Conservation (phyloP, 1,140 invertebrate genomes). For the Hetaerina americana region DNA sequence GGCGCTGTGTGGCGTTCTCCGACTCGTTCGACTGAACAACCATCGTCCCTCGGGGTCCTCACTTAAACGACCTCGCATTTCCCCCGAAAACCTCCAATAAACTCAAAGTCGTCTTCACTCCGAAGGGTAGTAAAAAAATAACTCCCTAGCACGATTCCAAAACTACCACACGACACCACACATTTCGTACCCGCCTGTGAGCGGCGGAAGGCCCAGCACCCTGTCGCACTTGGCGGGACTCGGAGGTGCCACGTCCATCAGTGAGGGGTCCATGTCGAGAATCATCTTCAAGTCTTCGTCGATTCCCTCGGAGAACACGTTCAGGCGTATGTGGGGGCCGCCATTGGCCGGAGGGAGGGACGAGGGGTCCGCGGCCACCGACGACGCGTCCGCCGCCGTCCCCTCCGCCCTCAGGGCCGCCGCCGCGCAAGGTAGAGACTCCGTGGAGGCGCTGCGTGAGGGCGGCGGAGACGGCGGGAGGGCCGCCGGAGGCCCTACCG, state of each 20-base stretch:
- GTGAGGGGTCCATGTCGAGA: slow-evolving; percentile 45
- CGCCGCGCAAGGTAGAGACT: not conserved
- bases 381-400: not conserved
- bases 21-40: too few relatives aligned
- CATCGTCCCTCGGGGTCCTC: too few relatives aligned
- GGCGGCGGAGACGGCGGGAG: not conserved
- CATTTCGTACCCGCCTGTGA: slow-evolving; percentile 26
- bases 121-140: slow-evolving; percentile 12
- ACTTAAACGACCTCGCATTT: too few relatives aligned
- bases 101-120: slow-evolving; percentile 8
- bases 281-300: slow-evolving; percentile 47
- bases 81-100: slow-evolving; percentile 15
- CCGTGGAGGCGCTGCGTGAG: not conserved
- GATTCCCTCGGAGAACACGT: slow-evolving; percentile 27
- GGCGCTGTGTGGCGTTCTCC: too few relatives aligned
- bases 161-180: slow-evolving; percentile 25
- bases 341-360: not conserved
- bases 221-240: slow-evolving; percentile 17
- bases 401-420: not conserved
- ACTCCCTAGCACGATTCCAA: slow-evolving; percentile 25
- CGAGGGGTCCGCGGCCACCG: not conserved
- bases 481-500: not conserved
- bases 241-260: slow-evolving; percentile 34
- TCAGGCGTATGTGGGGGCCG: too few relatives aligned
- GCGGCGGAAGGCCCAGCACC: slow-evolving; percentile 22